Evolutionary conservation across 2,113 vertebrate species (phyloP), one percentile per base, ranked within the genome.

Genomic region (Spermophilus dauricus): DNA sequence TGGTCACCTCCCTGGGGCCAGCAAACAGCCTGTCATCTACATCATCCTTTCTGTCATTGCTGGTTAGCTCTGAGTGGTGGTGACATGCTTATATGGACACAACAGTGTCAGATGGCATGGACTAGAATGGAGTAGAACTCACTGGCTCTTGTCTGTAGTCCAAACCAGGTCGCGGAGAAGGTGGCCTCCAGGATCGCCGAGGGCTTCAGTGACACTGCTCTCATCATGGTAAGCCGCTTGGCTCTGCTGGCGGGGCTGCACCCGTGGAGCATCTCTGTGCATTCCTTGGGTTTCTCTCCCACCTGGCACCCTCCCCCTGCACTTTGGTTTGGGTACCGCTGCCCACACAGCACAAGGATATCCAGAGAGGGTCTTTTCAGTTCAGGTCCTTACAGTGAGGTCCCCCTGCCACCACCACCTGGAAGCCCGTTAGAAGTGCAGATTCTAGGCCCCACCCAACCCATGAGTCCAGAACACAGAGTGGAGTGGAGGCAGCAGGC

Each of bases 141-240:
- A 96, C 56, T 89, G 76, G 11, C 81, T 10, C n/a, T 91, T 98
- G 56, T 97, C 93, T 94, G 95, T 97, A 99, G 99, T 97, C 99
- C 99, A 16, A 99, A 99, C 98, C 99, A 99, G 98, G 99, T 99
- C 4, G 99, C 99, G 26, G 99, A 99, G 95, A 99, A 99, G 96
- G 99, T 99, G 91, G 99, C 99, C 16, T 99, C 99, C 89, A 99
- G 99, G 88, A 99, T 99, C 45, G 99, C 99, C 12, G 99, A 99
- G 97, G 99, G 99, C 96, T 99, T 99, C 97, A 99, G 96, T 1
- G 99, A 99, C 37, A 98, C 99, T 0, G 99, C 99, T 0, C 99
- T 99, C 96, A 99, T 99, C 82, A 99, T 99, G 99, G 99, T 99
- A 98, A 98, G 86, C 48, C 7, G 0, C 39, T 20, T 24, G 11